phyloP scores from a whole-genome alignment of 2,888 invertebrate genomes.

The Mythimna impura region DNA sequence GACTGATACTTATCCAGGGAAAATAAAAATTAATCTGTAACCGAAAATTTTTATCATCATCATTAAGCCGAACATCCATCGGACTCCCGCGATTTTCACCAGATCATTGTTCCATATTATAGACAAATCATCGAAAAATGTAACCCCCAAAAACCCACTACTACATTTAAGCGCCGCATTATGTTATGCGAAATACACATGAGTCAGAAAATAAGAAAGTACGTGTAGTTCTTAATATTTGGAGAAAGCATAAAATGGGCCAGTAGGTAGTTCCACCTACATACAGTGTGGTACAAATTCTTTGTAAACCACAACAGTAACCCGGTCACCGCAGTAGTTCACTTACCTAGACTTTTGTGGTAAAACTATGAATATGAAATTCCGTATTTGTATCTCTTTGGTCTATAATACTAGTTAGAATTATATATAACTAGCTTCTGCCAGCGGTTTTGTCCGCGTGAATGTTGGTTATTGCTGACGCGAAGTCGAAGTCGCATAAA shows the following conservation, averaged over 20 bases:
- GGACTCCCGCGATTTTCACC: no score
- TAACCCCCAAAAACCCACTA: conserved; percentile 11
- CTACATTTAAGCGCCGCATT: not conserved
- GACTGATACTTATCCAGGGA: not conserved
- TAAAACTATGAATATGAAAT: conserved; percentile 21
- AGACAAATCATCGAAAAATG: not conserved
- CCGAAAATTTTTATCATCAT: no score
- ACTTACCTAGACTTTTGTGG: conserved; percentile 14
- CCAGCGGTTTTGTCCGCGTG: no score
- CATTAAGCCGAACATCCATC: no score
- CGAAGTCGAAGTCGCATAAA: no score
- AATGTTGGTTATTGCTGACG: no score
- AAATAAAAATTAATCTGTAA: not conserved
- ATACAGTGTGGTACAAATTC: conserved; percentile 15
- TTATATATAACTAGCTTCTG: not conserved
- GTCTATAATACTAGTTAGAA: not conserved
- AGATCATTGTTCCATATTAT: no score
- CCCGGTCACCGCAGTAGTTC: conserved; percentile 34
- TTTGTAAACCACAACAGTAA: conserved; percentile 43
- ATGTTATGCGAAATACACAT: conserved; percentile 18
- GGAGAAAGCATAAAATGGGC: conserved; percentile 55
- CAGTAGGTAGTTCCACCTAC: conserved; percentile 19
- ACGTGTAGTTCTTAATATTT: conserved; percentile 41
- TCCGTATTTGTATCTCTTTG: not conserved
- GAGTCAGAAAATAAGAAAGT: conserved; percentile 58